A percentile compares a stretch with the other conserved stretches of the same genome.
phyloP scores from a whole-genome alignment of 2,888 invertebrate genomes.

The Baronia brevicornis region DNA sequence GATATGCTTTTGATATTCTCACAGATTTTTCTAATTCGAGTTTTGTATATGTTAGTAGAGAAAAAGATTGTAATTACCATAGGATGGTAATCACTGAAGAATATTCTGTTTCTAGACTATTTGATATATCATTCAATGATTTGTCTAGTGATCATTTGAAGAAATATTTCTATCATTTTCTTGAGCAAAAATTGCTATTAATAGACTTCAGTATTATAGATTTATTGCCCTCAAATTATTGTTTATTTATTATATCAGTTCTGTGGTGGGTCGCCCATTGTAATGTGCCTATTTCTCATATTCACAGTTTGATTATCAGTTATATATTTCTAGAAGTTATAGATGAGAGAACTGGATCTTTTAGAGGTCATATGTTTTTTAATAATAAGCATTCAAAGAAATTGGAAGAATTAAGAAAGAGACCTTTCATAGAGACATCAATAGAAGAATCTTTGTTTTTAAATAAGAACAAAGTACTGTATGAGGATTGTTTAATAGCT shows the following conservation, averaged over 20 bases:
- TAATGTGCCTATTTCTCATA: conserved; percentile 53
- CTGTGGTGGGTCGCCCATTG: conserved; percentile 76
- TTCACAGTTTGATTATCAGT: conserved; percentile 76
- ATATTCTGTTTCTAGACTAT: conserved; percentile 31
- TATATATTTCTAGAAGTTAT: conserved; percentile 75
- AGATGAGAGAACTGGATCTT: conserved; percentile 74
- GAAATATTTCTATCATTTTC: conserved; percentile 60
- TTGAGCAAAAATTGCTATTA: conserved; percentile 53
- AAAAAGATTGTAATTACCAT: conserved; percentile 41
- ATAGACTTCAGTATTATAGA: conserved; percentile 47
- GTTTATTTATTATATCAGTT: conserved; percentile 73
- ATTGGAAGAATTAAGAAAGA: conserved; percentile 43
- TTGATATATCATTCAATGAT: conserved; percentile 35
- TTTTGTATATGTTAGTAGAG: conserved; percentile 52
- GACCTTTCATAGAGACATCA: conserved; percentile 12
- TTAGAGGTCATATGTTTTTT: conserved; percentile 64
- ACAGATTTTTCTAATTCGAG: conserved; percentile 51
- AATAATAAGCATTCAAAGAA: conserved; percentile 56
- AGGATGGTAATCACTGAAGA: conserved; percentile 39
- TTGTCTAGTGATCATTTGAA: conserved; percentile 39
- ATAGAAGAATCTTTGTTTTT: conserved; percentile 41
- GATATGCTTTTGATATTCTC: conserved; percentile 72
- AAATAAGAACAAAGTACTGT: conserved; percentile 66
- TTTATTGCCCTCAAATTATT: conserved; percentile 73
- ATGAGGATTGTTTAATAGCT: conserved; percentile 75